phyloP scores from a whole-genome alignment of 2,888 invertebrate genomes.

The Gonocerus acuteangulatus region DNA sequence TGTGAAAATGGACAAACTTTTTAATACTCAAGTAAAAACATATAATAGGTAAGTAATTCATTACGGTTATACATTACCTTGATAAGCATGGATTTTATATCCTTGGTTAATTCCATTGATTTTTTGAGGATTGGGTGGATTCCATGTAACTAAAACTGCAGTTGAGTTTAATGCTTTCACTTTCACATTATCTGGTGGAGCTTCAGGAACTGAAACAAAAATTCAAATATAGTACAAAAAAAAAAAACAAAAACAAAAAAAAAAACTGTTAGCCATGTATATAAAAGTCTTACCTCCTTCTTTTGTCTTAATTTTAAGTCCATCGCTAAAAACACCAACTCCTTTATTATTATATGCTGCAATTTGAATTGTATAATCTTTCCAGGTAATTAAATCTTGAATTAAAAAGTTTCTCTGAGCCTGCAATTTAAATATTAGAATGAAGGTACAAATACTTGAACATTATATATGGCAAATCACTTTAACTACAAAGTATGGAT shows the following conservation, averaged over 20 bases:
- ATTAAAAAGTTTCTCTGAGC: constrained; percentile 85
- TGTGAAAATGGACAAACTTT: not conserved
- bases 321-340: constrained; percentile 83
- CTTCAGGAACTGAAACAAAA: constrained; percentile 63
- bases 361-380: constrained; percentile 92
- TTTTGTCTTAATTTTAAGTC: constrained; percentile 86
- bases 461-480: no score
- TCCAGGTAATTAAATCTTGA: constrained; percentile 92
- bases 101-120: constrained; percentile 98
- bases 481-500: no score
- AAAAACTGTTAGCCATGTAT: not conserved
- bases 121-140: constrained; percentile 93
- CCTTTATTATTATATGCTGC: constrained; percentile 97
- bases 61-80: no score
- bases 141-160: constrained; percentile 75
- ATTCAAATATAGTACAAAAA: not conserved
- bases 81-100: constrained; percentile 75
- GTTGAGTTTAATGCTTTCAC: constrained; percentile 81
- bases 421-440: no score
- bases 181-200: constrained; percentile 74
- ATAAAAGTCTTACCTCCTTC: constrained; percentile 60
- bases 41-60: no score
- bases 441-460: not conserved
- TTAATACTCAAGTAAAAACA: not conserved
- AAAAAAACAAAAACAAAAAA: not conserved